Evolutionary conservation across 2,113 vertebrate species (phyloP).

Genomic region (Chaetodon auriga): DNA sequence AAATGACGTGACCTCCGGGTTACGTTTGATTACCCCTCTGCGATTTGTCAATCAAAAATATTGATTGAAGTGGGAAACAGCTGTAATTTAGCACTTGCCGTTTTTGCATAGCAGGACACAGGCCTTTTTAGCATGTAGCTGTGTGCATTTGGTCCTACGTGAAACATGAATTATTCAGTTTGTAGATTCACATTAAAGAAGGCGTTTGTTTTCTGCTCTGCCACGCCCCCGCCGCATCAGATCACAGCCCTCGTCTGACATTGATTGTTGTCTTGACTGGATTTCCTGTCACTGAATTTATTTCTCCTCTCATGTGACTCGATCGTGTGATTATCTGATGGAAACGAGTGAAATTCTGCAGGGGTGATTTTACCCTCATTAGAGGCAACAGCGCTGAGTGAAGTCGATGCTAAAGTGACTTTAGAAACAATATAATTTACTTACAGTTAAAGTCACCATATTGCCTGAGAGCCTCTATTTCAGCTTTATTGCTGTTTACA

Average conservation of each 20-base stretch:
- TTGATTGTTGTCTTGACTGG: conserved; percentile 11
- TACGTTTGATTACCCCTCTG: conserved; percentile 16
- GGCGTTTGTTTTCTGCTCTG: background rate
- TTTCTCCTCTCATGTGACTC: conserved; percentile 32
- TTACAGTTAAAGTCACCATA: conserved; percentile 22
- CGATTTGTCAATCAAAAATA: conserved; percentile 9
- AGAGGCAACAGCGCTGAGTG: conserved; percentile 29
- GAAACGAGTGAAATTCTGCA: conserved; percentile 27
- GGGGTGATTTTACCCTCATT: conserved; percentile 41
- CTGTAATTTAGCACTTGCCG: background rate
- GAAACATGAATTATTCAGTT: background rate
- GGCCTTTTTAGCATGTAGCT: background rate
- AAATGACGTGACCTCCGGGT: background rate
- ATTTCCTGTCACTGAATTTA: conserved; percentile 24
- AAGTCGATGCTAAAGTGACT: conserved; percentile 39
- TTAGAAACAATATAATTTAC: conserved; percentile 52
- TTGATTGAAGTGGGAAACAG: conserved; percentile 17
- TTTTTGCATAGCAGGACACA: background rate
- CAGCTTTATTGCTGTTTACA: conserved; percentile 45
- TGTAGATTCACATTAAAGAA: background rate
- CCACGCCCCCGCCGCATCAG: background rate
- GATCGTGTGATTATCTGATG: conserved; percentile 52
- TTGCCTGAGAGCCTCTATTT: conserved; percentile 31
- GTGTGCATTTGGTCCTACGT: background rate
- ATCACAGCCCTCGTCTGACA: background rate